phyloP scores from a whole-genome alignment of 2,888 invertebrate genomes.

The Pyrrhopygopsis socrates region DNA sequence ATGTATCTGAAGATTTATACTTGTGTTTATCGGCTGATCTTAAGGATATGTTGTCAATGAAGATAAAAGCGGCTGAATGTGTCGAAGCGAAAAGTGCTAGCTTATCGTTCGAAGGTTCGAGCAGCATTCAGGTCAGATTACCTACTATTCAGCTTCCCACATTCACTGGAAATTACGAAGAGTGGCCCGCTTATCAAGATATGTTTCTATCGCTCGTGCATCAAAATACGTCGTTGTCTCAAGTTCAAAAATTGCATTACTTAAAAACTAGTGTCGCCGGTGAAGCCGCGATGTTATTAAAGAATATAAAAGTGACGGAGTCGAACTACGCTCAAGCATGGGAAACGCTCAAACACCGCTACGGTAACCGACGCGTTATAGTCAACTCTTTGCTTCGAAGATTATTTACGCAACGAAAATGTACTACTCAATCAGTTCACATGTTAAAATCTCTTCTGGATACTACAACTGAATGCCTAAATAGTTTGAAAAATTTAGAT shows the following conservation, averaged over 20 bases:
- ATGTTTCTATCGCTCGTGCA: neutral
- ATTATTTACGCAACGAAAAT: constrained; percentile 37
- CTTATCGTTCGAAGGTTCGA: neutral
- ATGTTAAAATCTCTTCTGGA: constrained; percentile 7
- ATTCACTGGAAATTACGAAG: neutral
- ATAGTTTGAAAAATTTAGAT: constrained; percentile 73
- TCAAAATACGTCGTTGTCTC: neutral
- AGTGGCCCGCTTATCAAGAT: neutral
- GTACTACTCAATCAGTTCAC: constrained; percentile 29
- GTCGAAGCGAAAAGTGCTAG: neutral
- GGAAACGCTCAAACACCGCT: neutral
- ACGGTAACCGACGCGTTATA: neutral
- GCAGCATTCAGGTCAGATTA: neutral
- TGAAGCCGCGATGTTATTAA: neutral
- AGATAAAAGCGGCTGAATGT: neutral
- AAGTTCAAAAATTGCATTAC: neutral
- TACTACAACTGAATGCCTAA: constrained; percentile 80
- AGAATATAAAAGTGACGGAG: neutral
- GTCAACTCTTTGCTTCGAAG: neutral
- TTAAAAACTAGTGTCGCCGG: neutral
- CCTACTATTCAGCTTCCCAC: neutral
- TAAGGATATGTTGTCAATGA: neutral
- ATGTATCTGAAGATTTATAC: neutral
- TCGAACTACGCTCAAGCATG: neutral
- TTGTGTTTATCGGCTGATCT: neutral